Conservation (phyloP, 1,140 invertebrate genomes). For the Eumaeus atala region DNA sequence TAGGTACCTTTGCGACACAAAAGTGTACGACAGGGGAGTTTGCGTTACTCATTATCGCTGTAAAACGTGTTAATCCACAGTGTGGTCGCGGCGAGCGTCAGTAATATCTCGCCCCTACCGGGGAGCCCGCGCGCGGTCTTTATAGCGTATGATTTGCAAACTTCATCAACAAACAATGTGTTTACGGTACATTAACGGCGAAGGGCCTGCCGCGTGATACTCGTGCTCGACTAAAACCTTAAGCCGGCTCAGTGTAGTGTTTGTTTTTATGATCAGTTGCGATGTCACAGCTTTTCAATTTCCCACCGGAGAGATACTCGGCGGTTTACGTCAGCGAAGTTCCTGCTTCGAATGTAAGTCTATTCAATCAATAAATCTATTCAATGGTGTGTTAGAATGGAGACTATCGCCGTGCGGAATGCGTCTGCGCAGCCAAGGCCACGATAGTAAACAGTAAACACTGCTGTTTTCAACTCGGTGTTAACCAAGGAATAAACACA, state of each 20-base stretch:
- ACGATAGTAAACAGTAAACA: slow-evolving; percentile 35
- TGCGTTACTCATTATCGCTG: slow-evolving; percentile 53
- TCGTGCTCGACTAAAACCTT: not conserved
- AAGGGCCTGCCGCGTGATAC: slow-evolving; percentile 28
- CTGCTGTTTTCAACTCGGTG: slow-evolving; percentile 55
- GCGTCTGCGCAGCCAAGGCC: slow-evolving; percentile 56
- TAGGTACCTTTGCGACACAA: slow-evolving; percentile 9
- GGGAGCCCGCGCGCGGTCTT: slow-evolving; percentile 30
- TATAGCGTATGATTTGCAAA: slow-evolving; percentile 28
- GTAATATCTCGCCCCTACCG: slow-evolving; percentile 37
- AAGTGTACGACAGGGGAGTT: slow-evolving; percentile 43
- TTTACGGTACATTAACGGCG: slow-evolving; percentile 29
- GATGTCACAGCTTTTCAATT: slow-evolving; percentile 47
- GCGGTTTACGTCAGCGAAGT: slow-evolving; percentile 54
- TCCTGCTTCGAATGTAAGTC: slow-evolving; percentile 58
- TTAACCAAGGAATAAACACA: not conserved
- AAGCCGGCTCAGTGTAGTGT: slow-evolving; percentile 25
- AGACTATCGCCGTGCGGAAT: slow-evolving; percentile 37
- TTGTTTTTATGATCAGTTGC: slow-evolving; percentile 25
- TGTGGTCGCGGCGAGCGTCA: slow-evolving; percentile 41
- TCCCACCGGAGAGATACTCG: slow-evolving; percentile 64
- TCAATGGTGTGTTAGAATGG: too few relatives aligned
- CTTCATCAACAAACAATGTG: slow-evolving; percentile 54
- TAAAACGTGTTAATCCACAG: slow-evolving; percentile 53
- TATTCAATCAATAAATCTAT: slow-evolving; percentile 26